Base-by-base conservation (phyloP, 2,888 invertebrate species). In the Abscondita cerata region DNA sequence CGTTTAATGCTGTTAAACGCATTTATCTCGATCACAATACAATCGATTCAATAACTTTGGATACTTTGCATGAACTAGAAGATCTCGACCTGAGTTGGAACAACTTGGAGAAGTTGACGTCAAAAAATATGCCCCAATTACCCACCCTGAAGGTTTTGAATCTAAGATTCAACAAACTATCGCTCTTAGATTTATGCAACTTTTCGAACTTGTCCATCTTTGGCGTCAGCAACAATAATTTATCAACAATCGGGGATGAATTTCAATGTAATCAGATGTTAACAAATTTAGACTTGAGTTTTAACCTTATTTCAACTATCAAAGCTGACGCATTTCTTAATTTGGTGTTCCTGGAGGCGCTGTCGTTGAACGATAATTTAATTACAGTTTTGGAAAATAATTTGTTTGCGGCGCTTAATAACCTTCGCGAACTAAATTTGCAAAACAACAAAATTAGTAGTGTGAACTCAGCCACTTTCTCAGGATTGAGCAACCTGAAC, bases 371-470 rank as follows among this genome's bases (percentile, higher is more conserved):
- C 57, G 67, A 72, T 54, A 81, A 81, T 66, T 70, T 70, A 41
- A 76, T 82, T 64, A 75, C 73, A 48, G 69, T 71, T 9, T 61
- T 81, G 20, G 77, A 80, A 25, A 73, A 74, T 1, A 75, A 78
- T 20, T 73, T 78, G 13, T 82, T 82, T 59, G 70, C 67, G 1
- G 78, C 78, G 0, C 70, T 81, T 6, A 58, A 65, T 1, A 75
- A 77, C 40, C 62, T 82, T 34, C 77, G 74, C 65, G 78, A 76
- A 66, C 66, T 83, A 3, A 78, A 80, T 64, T 65, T 83, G 11
- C 78, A 75, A 31, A 68, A 75, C 64, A 83, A 83, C 67, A 72
- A 76, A 11, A 63, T 83, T 11, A 68, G 70, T 12, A 76, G 70
- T 48, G 67, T 83, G 34, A 76, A 76, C 1, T 74, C 73, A n/a